Evolutionary conservation across 2,113 vertebrate genomes (phyloP).

Genomic region (Cephalopholis sonnerati): DNA sequence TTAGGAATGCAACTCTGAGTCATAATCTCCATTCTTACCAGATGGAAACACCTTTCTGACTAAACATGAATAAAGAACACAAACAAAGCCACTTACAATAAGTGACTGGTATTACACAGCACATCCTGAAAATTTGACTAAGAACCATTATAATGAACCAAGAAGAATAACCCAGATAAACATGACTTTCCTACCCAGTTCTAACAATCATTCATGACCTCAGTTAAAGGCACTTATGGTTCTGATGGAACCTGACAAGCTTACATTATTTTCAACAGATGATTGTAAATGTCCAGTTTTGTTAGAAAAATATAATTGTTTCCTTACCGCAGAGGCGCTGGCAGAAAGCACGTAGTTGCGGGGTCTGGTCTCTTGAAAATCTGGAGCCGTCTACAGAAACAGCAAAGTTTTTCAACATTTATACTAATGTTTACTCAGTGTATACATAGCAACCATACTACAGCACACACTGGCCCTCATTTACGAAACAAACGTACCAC

Average conservation of each 20-base stretch:
- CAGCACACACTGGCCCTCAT: not conserved
- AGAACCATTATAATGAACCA: not conserved
- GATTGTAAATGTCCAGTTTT: not conserved
- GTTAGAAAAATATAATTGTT: not conserved
- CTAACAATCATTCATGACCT: not conserved
- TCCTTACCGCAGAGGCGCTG: slow-evolving; percentile 96
- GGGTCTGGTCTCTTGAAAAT: slow-evolving; percentile 98
- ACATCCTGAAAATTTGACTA: not conserved
- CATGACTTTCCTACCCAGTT: not conserved
- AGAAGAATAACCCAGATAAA: not conserved
- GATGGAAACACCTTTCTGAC: not conserved
- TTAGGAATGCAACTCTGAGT: not conserved
- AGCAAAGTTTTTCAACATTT: not conserved
- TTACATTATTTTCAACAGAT: no score
- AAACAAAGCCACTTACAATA: not conserved
- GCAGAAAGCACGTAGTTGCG: slow-evolving; percentile 98
- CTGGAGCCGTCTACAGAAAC: slow-evolving; percentile 84
- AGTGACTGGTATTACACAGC: not conserved
- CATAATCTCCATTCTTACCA: not conserved
- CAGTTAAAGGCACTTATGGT: not conserved
- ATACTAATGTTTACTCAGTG: not conserved
- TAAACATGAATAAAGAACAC: not conserved
- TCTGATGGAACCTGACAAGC: not conserved
- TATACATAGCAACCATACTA: not conserved
- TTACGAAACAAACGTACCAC: no score